Evolutionary conservation across 2,113 vertebrate genomes (phyloP), one percentile per base, ranked within the genome.

Genomic region (Neolamprologus ventralis): DNA sequence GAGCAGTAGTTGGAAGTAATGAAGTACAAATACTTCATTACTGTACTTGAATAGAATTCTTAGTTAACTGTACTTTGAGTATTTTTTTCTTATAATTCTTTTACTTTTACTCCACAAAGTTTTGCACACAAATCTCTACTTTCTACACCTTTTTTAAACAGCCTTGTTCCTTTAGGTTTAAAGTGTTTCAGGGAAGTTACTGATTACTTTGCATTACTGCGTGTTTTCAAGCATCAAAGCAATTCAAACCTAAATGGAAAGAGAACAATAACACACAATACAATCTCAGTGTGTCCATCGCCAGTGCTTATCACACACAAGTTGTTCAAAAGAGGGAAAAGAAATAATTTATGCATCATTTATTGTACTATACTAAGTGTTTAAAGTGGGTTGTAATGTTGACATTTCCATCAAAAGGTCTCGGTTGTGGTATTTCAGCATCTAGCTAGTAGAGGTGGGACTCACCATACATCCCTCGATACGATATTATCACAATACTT

Each of bases 381-480:
- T 37, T 68, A 21, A 68, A 37, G 19, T 0, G 19, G 33, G 26
- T 28, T 28, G 55, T 58, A 58, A 58, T 31, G 5, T 58, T 58
- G 55, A 58, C 55, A 31, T 58, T 28, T 58, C 55, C 55, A 58
- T 31, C 4, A 37, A 35, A 19, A 65, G 1, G 17, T 37, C 10
- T n/a, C 7, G 0, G 31, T 65, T 35, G 17, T n/a, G 10, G 10
- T 7, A 7, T 65, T n/a, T 65, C 31, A 65, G 28, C 57, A 60
- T 60, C 5, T 19, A 33, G 28, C 28, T 2, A 53, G 5, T n/a
- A 45, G 13, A 45, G 6, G 13, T 45, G 13, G 42, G 13, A 45
- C 14, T 45, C 42, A 14, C 13, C 42, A 14, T 0, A 45, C 42
- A 14, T 14, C 42, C 13, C 42, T 0, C 3, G 6, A 45, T 45